Conservation (phyloP, 2,113 vertebrate species). For the Baryphthengus martii region DNA sequence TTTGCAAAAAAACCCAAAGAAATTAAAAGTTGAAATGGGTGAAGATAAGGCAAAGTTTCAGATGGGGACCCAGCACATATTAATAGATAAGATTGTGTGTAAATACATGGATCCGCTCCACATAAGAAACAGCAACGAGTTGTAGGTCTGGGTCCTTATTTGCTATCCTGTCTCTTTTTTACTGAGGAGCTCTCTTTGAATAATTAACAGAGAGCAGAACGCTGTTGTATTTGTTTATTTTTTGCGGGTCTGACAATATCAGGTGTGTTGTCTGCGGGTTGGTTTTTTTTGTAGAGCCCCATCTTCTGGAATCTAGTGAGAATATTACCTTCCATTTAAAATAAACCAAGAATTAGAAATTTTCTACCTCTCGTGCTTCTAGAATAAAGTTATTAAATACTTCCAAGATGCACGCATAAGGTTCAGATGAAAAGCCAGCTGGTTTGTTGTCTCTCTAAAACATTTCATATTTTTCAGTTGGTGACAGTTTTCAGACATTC, state of each 20-base stretch:
- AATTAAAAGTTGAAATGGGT: background rate
- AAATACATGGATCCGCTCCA: rapidly evolving
- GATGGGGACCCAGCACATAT: background rate
- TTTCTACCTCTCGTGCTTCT: background rate
- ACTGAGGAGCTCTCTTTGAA: background rate
- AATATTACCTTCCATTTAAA: background rate
- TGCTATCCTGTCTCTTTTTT: background rate
- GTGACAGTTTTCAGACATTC: background rate
- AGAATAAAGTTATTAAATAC: background rate
- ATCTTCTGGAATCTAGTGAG: background rate
- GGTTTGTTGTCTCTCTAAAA: background rate
- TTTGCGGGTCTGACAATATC: background rate
- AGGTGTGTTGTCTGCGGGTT: too few relatives aligned
- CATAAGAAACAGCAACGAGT: rapidly evolving
- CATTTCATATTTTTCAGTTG: background rate
- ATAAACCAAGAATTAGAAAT: background rate
- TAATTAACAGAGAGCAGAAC: background rate
- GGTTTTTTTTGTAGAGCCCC: background rate
- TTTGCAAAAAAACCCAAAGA: background rate
- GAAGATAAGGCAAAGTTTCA: background rate
- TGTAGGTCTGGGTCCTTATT: background rate
- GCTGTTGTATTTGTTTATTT: background rate
- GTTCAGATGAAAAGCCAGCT: background rate
- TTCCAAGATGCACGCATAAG: background rate
- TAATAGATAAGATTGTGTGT: background rate